These are phyloP conservation scores for Setophaga coronata DNA, from an alignment of 2,113 vertebrate genomes.

Conservation along the genomic window DNA sequence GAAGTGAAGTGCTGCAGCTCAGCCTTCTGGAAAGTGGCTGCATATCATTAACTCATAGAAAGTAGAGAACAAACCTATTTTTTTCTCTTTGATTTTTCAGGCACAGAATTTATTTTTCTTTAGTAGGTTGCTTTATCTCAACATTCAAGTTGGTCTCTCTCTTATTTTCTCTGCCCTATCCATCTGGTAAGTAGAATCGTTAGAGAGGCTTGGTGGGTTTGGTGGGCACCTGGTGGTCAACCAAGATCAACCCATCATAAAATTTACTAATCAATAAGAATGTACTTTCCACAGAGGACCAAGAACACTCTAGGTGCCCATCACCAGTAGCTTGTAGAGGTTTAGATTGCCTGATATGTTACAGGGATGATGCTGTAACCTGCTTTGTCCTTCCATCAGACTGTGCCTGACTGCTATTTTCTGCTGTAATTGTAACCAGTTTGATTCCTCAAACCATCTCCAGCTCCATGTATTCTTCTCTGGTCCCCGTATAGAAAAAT, in stretches of 20 bases:
- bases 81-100: not conserved
- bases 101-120: accelerated
- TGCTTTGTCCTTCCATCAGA: not conserved
- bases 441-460: not conserved
- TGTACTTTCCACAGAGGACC: not conserved
- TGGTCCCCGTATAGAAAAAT: not conserved
- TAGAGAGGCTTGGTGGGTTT: not conserved
- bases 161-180: not conserved
- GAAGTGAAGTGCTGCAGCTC: not conserved
- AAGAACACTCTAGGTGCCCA: not conserved
- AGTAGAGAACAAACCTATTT: accelerated
- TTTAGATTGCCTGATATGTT: not conserved
- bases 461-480: not conserved
- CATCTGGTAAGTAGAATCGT: not conserved
- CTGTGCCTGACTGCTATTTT: not conserved
- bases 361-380: not conserved
- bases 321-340: not conserved
- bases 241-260: not conserved
- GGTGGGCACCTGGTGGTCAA: not conserved
- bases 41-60: accelerated
- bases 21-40: not conserved
- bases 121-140: not conserved
- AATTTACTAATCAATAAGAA: not conserved
- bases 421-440: not conserved
- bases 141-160: no score